Base-by-base conservation (phyloP, 2,888 invertebrate species). In the Caradrina kadenii region DNA sequence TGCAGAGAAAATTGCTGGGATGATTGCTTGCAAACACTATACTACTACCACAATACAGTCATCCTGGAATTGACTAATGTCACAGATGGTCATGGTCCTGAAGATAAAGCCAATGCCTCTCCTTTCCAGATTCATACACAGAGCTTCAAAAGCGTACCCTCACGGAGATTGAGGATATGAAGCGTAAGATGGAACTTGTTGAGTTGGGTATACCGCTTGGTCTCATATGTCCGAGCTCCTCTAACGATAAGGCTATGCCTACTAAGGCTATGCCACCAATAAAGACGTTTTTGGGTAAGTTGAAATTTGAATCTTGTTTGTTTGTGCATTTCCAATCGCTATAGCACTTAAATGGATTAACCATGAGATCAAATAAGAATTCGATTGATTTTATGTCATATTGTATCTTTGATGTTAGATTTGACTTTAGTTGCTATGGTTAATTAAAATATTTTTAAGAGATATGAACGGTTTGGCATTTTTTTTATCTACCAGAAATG, bases 191-290 rank as follows among this genome's bases (percentile, higher is more conserved):
- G 94, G 96, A 96, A 70, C 81, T 96, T 19, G 93, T 94, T 0
- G 96, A 96, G 8, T 84, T 96, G 0, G 96, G 96, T 0, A 95
- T 96, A 61, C 96, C 96, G 0, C 85, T 96, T 0, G 96, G 96
- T 0, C 88, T 96, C 6, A 94, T 96, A n/a, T 94, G 94, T 54
- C 95, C 95, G 0, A 88, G 88, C 0, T 83, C 92, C 0, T 85
- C 88, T 45, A 93, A 89, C 50, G 93, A 93, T 13, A 94, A 93
- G 67, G 94, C 94, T 0, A 95, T 96, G 96, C 96, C 96, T 0
- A 95, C 95, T 0, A 96, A 95, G 69, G 95, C 95, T 19, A 95
- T 96, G 96, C 96, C 96, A 0, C 96, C 96, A 0, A 95, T 96
- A 56, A 95, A 95, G 73, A 90, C 94, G 0, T 93, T 96, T 70